Conservation (phyloP, 1,140 invertebrate genomes). For the Lepidostoma basale region DNA sequence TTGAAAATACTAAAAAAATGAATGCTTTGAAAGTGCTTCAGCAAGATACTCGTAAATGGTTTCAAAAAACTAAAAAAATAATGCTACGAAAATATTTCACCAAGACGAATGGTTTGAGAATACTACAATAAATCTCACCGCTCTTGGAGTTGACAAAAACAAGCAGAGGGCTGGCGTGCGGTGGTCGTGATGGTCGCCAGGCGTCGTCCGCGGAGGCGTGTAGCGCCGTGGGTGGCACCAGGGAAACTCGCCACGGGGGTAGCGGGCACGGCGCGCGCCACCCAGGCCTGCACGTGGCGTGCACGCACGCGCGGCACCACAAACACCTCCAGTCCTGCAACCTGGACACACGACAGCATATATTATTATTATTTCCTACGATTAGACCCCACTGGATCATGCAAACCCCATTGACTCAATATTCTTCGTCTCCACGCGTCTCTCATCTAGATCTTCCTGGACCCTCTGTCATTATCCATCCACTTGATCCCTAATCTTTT, state of each 20-base stretch:
- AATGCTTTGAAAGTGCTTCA: no score
- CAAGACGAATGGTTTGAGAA: background rate
- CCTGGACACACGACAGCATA: constrained; percentile 55
- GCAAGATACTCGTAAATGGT: no score
- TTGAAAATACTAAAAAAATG: no score
- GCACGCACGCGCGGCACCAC: constrained; percentile 93
- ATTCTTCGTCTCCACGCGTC: no score
- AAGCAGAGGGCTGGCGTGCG: constrained; percentile 81
- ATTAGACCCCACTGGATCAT: no score
- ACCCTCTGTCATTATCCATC: no score
- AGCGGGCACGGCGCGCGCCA: constrained; percentile 79
- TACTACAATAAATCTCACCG: constrained; percentile 50
- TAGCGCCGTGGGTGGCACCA: constrained; percentile 90
- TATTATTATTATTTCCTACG: no score
- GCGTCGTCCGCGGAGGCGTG: constrained; percentile 88
- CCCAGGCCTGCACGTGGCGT: constrained; percentile 82
- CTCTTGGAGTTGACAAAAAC: constrained; percentile 98
- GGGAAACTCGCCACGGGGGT: constrained; percentile 85
- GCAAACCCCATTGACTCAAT: no score
- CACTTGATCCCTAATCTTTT: no score
- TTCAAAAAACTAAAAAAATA: no score
- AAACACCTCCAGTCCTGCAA: constrained; percentile 95
- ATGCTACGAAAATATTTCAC: no score
- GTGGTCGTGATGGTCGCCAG: constrained; percentile 75
- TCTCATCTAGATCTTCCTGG: no score